Conservation (phyloP, 2,888 invertebrate genomes). For the Lasius platythorax region DNA sequence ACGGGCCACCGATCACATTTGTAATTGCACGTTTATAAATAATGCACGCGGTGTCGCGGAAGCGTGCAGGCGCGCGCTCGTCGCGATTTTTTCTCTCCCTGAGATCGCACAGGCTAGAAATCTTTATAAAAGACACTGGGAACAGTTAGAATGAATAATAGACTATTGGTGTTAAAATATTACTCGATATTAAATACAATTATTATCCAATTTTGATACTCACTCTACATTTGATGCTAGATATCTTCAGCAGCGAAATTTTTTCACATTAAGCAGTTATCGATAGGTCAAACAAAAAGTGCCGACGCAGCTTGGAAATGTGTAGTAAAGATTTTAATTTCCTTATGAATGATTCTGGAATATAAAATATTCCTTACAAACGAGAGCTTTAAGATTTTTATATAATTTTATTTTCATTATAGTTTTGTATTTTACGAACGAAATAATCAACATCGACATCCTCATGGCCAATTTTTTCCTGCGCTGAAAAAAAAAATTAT, state of each 20-base stretch:
- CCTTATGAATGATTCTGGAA: too few relatives aligned
- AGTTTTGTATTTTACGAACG: neutral
- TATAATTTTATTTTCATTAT: neutral
- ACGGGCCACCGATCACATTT: neutral
- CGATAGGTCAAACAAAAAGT: neutral
- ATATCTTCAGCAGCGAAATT: neutral
- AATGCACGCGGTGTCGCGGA: neutral
- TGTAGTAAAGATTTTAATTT: too few relatives aligned
- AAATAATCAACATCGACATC: neutral
- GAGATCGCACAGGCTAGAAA: neutral
- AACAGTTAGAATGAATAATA: neutral
- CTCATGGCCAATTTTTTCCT: neutral
- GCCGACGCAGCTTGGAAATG: too few relatives aligned
- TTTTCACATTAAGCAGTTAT: neutral
- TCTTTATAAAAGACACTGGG: constrained; percentile 9
- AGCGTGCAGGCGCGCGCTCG: neutral
- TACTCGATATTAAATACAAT: neutral
- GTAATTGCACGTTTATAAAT: constrained; percentile 24
- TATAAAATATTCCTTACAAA: too few relatives aligned
- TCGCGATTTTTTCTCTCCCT: neutral
- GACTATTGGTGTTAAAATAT: neutral
- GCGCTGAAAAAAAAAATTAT: neutral
- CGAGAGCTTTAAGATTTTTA: too few relatives aligned
- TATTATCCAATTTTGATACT: neutral
- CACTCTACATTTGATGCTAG: neutral